Percentiles rank a stretch among this genome's conserved stretches.
Conservation (phyloP, 2,797 vertebrate genomes). For the Lithobates pipiens region DNA sequence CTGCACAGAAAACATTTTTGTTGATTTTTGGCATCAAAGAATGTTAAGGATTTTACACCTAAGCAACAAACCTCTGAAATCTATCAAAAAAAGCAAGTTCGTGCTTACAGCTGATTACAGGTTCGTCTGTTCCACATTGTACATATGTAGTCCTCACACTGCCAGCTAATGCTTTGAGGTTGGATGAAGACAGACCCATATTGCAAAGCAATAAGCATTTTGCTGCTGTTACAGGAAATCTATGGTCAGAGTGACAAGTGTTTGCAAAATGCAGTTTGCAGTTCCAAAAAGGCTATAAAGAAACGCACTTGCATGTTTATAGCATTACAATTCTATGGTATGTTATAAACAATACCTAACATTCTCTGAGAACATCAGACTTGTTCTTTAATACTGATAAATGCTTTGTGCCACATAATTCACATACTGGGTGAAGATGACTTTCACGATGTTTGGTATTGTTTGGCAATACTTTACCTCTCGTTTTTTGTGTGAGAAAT, state of each 20-base stretch:
- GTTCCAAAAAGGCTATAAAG: neutral
- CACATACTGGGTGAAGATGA: too few species aligned
- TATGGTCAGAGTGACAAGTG: constrained; percentile 50
- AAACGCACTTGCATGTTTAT: neutral
- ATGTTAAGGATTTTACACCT: too few species aligned
- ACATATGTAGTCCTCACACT: neutral
- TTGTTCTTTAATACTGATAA: too few species aligned
- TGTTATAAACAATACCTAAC: neutral
- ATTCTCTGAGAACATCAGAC: neutral
- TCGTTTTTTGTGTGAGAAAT: too few species aligned
- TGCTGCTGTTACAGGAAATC: constrained; percentile 63
- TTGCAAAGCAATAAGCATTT: neutral
- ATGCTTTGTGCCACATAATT: too few species aligned
- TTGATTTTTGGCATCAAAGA: too few species aligned
- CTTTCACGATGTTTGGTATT: too few species aligned
- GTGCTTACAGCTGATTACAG: too few species aligned
- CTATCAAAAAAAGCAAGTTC: neutral
- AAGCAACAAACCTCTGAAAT: neutral
- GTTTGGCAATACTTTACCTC: too few species aligned
- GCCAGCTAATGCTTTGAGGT: neutral
- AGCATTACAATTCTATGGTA: neutral
- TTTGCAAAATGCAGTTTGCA: constrained; percentile 53
- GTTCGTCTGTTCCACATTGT: neutral
- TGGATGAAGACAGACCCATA: constrained; percentile 8
- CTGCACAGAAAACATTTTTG: too few species aligned